Evolutionary conservation across 2,113 vertebrate genomes (phyloP), one percentile per base, ranked within the genome.

Genomic region (Brachypteracias leptosomus): DNA sequence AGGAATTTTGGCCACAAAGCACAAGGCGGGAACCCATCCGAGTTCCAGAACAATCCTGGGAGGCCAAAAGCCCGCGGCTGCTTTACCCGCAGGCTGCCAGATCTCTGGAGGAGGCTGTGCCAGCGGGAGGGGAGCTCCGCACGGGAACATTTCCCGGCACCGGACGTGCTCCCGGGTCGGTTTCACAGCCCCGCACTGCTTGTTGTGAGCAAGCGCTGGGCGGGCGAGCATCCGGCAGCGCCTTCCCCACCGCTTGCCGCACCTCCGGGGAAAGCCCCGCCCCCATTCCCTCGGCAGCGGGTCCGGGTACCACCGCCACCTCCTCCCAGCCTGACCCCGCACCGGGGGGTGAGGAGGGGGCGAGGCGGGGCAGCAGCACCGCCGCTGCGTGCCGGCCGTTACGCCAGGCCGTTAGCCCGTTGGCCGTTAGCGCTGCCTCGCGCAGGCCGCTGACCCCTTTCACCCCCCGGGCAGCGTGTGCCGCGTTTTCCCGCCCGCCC

Each of bases 11-110:
- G 19, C 19, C 20, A 2, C 15, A 21, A 26, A 24, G 28, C 28
- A 6, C 9, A 4, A 17, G 42, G 28, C 12, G 0, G 3, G 40
- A 21, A 13, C 7, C 19, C 28, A 2, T 0, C 7, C 1, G 12
- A 5, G 6, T 4, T 35, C 25, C 40, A 11, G 68, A 22, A 4
- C 52, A 18, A 6, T 18, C 38, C 58, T 13, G 44, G 10, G 29
- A 35, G 33, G 4, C 22, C 61, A 2, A 8, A 40, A 25, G 20
- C 25, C 29, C 8, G 21, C 28, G 5, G 1, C 29, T 2, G 62
- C 63, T 17, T 33, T 4, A 21, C 11, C 40, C 12, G 26, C 7
- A 5, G 0, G 9, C 17, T 8, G 42, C 13, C 2, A 3, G 1
- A 2, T 2, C 25, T 3, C 38, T 14, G 13, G 18, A 31, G 25